Percentiles rank a stretch among this genome's conserved stretches.
phyloP scores from a whole-genome alignment of 2,797 vertebrate genomes.

The Gallinago stenura region DNA sequence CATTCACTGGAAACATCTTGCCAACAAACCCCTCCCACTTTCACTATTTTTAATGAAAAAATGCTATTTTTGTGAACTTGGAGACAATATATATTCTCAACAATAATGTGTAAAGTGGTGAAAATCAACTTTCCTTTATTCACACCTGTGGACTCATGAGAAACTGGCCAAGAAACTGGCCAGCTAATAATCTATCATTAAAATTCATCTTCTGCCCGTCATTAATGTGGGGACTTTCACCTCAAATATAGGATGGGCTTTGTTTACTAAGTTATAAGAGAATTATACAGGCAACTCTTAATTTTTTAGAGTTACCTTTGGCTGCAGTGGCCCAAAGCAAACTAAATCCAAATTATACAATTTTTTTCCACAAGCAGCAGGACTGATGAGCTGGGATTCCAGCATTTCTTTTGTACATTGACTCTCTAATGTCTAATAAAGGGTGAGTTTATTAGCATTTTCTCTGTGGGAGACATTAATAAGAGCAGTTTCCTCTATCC shows the following conservation, averaged over 20 bases:
- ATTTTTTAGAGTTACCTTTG: slow-evolving; percentile 4
- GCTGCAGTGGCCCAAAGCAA: neutral
- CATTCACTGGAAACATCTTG: slow-evolving; percentile 27
- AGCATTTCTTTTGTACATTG: neutral
- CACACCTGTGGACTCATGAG: neutral
- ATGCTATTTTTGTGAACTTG: slow-evolving; percentile 1
- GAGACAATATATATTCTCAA: neutral
- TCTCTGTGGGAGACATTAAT: slow-evolving; percentile 16
- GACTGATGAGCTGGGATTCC: neutral
- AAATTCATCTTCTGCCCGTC: neutral
- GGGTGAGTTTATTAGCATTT: slow-evolving; percentile 23
- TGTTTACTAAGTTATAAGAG: neutral
- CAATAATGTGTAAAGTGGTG: neutral
- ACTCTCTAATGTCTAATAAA: slow-evolving; percentile 25
- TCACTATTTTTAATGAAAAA: neutral
- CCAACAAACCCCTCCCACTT: slow-evolving; percentile 11
- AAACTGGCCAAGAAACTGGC: neutral
- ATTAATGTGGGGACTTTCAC: neutral
- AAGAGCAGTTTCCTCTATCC: neutral
- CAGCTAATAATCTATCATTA: slow-evolving; percentile 5
- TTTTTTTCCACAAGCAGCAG: neutral
- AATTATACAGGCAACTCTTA: neutral
- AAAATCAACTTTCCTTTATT: slow-evolving; percentile 31
- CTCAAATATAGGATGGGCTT: neutral
- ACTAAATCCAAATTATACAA: neutral